Percentiles rank a stretch among this genome's conserved stretches.
These are phyloP conservation scores for Melipona quadrifasciata DNA, from an alignment of 1,140 invertebrate genomes.

Conservation along the genomic window DNA sequence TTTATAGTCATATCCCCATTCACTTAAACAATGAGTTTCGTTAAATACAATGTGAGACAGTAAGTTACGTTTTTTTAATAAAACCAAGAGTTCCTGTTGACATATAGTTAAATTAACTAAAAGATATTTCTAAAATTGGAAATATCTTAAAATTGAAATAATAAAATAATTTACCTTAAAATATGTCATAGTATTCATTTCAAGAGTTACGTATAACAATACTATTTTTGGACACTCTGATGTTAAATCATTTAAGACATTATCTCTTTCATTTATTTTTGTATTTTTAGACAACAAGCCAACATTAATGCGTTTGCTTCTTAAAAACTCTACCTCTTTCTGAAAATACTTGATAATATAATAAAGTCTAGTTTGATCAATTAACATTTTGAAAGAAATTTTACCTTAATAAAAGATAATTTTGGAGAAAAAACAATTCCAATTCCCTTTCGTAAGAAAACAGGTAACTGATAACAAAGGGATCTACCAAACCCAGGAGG, in stretches of 20 bases:
- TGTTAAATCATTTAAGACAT: slow-evolving; percentile 6
- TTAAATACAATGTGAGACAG: slow-evolving; percentile 27
- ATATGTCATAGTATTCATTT: not conserved
- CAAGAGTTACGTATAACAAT: slow-evolving; percentile 13
- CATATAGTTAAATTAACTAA: not conserved
- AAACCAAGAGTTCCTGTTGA: not conserved
- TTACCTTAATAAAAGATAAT: slow-evolving; percentile 30
- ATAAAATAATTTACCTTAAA: slow-evolving; percentile 25
- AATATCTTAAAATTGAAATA: not conserved
- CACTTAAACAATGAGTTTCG: slow-evolving; percentile 25
- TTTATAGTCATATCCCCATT: slow-evolving; percentile 22
- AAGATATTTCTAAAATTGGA: not conserved
- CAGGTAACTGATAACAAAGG: slow-evolving; percentile 27
- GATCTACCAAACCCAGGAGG: slow-evolving; percentile 14
- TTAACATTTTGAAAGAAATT: not conserved
- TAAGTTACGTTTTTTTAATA: not conserved
- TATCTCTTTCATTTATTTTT: not conserved
- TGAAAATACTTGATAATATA: not conserved
- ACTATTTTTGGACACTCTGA: not conserved
- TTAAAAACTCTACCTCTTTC: slow-evolving; percentile 26
- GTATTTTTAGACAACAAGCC: not conserved
- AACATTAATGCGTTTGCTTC: slow-evolving; percentile 8
- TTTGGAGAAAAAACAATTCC: slow-evolving; percentile 18
- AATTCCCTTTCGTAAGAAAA: not conserved
- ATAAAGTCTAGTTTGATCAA: not conserved